These are phyloP conservation scores for Quiscalus mexicanus DNA, from an alignment of 2,113 vertebrate genomes.

Conservation along the genomic window DNA sequence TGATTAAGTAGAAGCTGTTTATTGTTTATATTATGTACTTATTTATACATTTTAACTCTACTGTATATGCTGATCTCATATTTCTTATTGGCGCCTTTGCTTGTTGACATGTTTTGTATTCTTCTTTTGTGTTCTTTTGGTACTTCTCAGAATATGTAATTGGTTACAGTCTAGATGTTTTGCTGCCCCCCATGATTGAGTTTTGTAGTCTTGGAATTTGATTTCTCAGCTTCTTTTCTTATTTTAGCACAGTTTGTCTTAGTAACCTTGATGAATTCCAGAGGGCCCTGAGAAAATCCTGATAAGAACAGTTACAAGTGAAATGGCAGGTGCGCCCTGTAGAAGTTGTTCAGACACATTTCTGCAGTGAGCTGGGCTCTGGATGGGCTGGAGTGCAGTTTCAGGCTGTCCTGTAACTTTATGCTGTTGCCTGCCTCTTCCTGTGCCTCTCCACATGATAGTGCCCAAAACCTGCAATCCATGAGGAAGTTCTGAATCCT, in stretches of 20 bases:
- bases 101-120: neutral
- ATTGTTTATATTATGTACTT: neutral
- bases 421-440: neutral
- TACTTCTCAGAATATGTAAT: neutral
- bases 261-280: neutral
- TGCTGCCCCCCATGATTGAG: fast-evolving
- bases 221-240: neutral
- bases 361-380: neutral
- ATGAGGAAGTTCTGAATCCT: neutral
- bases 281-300: neutral
- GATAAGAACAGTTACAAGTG: neutral
- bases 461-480: neutral
- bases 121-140: neutral
- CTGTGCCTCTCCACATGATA: neutral
- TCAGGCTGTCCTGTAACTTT: neutral
- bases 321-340: neutral
- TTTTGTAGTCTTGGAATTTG: neutral
- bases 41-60: neutral
- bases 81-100: neutral
- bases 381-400: neutral
- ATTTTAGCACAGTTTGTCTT: neutral
- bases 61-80: neutral
- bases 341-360: neutral
- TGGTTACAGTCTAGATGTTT: neutral
- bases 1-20: neutral